phyloP scores from a whole-genome alignment of 1,140 invertebrate species.

The Caenorhabditis tropicalis region DNA sequence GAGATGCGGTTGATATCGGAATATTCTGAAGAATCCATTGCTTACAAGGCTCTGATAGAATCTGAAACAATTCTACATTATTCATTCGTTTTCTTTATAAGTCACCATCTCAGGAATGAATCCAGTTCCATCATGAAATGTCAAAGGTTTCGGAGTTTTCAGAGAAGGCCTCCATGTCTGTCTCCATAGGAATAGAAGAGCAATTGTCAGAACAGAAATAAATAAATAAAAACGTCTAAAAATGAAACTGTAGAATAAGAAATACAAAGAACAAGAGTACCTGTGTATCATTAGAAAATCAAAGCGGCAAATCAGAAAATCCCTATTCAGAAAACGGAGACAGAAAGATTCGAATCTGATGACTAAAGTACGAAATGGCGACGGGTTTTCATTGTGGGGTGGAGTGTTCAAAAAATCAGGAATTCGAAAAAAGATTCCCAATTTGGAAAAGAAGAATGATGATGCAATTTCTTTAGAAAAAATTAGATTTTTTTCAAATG shows the following conservation, averaged over 20 bases:
- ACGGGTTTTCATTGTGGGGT: not conserved
- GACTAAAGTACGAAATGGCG: not conserved
- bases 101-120: not conserved
- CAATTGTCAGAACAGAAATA: not conserved
- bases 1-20: not conserved
- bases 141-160: not conserved
- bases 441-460: not conserved
- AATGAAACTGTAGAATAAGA: not conserved
- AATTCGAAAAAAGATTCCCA: not conserved
- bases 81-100: not conserved
- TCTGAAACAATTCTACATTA: not conserved
- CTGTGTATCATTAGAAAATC: not conserved
- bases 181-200: not conserved
- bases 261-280: not conserved
- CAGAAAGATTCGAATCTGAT: not conserved
- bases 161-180: not conserved
- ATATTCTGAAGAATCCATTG: not conserved
- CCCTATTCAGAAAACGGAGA: not conserved
- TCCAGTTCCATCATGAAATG: not conserved
- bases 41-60: not conserved
- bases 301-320: not conserved
- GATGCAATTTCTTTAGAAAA: no score
- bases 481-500: no score
- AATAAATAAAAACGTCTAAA: not conserved
- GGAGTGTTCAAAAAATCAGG: not conserved